phyloP scores from a whole-genome alignment of 2,888 invertebrate genomes.

The Pomacea canaliculata region DNA sequence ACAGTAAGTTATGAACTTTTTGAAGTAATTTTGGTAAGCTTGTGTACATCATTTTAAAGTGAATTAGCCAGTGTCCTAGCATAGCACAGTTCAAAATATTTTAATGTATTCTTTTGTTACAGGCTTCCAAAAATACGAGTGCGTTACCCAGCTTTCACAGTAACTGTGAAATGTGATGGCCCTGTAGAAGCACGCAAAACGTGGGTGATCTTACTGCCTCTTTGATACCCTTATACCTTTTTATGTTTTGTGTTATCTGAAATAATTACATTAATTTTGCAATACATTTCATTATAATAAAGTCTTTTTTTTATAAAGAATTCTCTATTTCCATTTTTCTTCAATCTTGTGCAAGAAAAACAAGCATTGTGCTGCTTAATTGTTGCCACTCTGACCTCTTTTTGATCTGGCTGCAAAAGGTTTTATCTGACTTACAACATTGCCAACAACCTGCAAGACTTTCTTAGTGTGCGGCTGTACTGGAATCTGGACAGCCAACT shows the following conservation, averaged over 20 bases:
- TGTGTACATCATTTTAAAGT: too few relatives aligned
- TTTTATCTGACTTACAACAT: slow-evolving; percentile 54
- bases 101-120: slow-evolving; percentile 11
- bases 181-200: slow-evolving; percentile 35
- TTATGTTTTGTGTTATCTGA: not conserved
- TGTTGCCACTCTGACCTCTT: too few relatives aligned
- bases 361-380: too few relatives aligned
- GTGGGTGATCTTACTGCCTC: slow-evolving; percentile 27
- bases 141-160: slow-evolving; percentile 43
- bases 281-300: too few relatives aligned
- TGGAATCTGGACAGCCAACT: slow-evolving; percentile 47
- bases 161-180: slow-evolving; percentile 39
- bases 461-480: slow-evolving; percentile 51
- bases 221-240: not conserved
- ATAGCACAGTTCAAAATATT: too few relatives aligned
- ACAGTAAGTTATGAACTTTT: too few relatives aligned
- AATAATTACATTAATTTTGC: too few relatives aligned
- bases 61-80: too few relatives aligned
- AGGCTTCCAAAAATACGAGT: slow-evolving; percentile 42
- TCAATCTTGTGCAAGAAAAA: not conserved
- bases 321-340: not conserved
- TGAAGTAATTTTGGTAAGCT: too few relatives aligned
- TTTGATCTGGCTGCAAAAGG: slow-evolving; percentile 30
- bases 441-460: slow-evolving; percentile 56
- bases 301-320: too few relatives aligned